phyloP scores from a whole-genome alignment of 2,113 vertebrate genomes.

The Odocoileus virginianus region DNA sequence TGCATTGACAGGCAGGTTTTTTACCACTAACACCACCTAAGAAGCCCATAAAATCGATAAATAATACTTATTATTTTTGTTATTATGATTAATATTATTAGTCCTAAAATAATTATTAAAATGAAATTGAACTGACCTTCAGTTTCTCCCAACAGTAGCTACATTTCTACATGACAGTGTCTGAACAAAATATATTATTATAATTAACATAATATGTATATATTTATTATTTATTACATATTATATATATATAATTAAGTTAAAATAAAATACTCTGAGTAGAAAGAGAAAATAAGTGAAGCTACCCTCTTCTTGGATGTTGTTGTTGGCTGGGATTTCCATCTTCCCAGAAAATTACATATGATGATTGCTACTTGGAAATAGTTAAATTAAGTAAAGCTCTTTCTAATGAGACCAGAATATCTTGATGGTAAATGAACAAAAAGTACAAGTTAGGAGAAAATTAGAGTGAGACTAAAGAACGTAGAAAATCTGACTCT shows the following conservation, averaged over 20 bases:
- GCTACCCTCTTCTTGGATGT: neutral
- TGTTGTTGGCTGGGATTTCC: neutral
- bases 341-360: conserved; percentile 7
- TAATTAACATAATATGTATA: neutral
- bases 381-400: conserved; percentile 22
- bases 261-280: neutral
- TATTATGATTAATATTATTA: neutral
- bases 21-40: neutral
- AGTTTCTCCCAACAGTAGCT: neutral
- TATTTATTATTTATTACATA: neutral
- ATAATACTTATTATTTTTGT: neutral
- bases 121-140: neutral
- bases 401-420: conserved; percentile 25
- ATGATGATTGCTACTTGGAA: neutral
- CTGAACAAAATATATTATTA: neutral
- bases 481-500: neutral
- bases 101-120: neutral
- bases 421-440: neutral
- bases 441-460: neutral
- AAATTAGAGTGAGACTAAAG: neutral
- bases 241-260: neutral
- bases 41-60: neutral
- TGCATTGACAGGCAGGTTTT: neutral
- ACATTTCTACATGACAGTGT: neutral
- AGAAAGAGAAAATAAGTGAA: neutral